Conservation (phyloP, 2,888 invertebrate genomes). For the Lasioglossum marginatum region DNA sequence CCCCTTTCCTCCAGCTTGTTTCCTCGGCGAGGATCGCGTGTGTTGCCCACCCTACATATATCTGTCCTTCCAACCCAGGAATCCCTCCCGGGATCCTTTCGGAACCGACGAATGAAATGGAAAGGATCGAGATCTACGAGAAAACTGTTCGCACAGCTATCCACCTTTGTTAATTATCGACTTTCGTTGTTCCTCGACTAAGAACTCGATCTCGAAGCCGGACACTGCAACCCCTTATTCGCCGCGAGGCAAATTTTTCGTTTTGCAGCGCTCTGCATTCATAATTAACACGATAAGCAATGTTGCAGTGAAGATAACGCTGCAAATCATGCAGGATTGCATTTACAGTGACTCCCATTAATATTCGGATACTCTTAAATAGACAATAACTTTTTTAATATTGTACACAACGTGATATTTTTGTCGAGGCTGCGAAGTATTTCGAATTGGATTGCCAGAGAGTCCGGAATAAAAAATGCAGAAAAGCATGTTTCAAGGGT, state of each 20-base stretch:
- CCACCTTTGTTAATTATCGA: not conserved
- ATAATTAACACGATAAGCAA: not conserved
- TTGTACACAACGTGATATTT: too few relatives aligned
- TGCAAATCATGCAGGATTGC: not conserved
- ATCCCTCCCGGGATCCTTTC: not conserved
- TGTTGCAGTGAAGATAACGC: not conserved
- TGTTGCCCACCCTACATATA: not conserved
- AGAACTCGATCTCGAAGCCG: not conserved
- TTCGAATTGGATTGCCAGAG: too few relatives aligned
- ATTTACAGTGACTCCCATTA: too few relatives aligned
- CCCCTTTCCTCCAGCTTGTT: not conserved
- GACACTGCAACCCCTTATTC: not conserved
- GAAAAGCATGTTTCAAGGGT: too few relatives aligned
- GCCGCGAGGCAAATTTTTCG: not conserved
- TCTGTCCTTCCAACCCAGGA: not conserved
- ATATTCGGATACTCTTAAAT: too few relatives aligned
- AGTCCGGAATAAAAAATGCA: too few relatives aligned
- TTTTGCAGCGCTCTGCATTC: not conserved
- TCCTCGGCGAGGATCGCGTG: not conserved
- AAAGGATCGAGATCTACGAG: constrained; percentile 2
- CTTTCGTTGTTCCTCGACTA: not conserved
- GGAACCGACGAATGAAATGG: not conserved
- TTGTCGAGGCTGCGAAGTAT: too few relatives aligned
- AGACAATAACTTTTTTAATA: too few relatives aligned
- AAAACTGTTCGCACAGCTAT: not conserved